A percentile compares a stretch with the other conserved stretches of the same genome.
These are phyloP conservation scores for Meloidogyne exigua DNA, from an alignment of 1,140 invertebrate species.

Conservation along the genomic window DNA sequence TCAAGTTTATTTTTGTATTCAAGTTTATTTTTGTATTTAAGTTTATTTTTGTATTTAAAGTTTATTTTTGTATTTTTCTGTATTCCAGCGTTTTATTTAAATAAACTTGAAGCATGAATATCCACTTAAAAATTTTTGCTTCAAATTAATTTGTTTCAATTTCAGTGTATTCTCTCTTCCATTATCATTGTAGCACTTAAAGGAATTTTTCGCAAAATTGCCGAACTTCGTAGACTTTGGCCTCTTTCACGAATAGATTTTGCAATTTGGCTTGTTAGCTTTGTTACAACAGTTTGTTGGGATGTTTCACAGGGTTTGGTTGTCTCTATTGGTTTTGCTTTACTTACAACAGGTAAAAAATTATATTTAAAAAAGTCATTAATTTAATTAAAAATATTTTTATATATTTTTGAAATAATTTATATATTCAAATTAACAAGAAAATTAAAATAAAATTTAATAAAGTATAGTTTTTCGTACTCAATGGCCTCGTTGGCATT, in stretches of 20 bases:
- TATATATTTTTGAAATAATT: neutral
- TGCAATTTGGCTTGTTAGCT: slow-evolving; percentile 61
- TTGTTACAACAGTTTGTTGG: slow-evolving; percentile 50
- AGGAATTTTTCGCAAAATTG: slow-evolving; percentile 57
- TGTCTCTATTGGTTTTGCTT: slow-evolving; percentile 54
- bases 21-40: neutral
- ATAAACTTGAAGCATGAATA: too few species aligned
- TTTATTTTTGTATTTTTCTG: neutral
- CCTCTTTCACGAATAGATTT: slow-evolving; percentile 63
- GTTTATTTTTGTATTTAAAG: slow-evolving; percentile 4
- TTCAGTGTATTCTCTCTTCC: slow-evolving; percentile 55
- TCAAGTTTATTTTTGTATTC: neutral
- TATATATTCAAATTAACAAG: too few species aligned
- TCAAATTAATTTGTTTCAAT: neutral
- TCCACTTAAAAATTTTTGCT: neutral
- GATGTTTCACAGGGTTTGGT: slow-evolving; percentile 57
- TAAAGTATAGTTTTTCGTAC: slow-evolving; percentile 11
- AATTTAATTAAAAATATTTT: too few species aligned
- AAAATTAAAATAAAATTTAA: too few species aligned
- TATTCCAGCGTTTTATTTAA: neutral
- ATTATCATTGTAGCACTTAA: slow-evolving; percentile 58
- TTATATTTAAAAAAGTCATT: neutral
- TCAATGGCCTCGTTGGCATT: slow-evolving; percentile 59
- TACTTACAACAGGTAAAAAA: slow-evolving; percentile 56
- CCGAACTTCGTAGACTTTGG: slow-evolving; percentile 55